Percentiles rank a stretch among this genome's conserved stretches.
phyloP scores from a whole-genome alignment of 1,140 invertebrate species.

The Vanessa tameamea region DNA sequence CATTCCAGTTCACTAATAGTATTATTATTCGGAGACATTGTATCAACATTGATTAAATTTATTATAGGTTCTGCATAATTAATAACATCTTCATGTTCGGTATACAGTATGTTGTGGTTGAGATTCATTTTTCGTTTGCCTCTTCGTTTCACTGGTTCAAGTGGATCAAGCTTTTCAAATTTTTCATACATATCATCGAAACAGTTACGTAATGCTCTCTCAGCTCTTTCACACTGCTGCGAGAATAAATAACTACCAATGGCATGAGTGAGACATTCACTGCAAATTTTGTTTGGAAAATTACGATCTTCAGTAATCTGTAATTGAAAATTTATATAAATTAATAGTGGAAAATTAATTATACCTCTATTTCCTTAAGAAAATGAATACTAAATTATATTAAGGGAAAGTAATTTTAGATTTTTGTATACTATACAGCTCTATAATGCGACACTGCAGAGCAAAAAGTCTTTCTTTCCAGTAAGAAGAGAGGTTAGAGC shows the following conservation, averaged over 20 bases:
- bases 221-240: slow-evolving; percentile 67
- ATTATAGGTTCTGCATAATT: slow-evolving; percentile 69
- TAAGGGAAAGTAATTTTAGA: no score
- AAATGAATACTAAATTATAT: no score
- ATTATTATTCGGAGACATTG: slow-evolving; percentile 23
- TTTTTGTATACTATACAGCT: no score
- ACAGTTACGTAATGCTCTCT: slow-evolving; percentile 64
- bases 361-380: no score
- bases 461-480: no score
- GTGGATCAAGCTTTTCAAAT: slow-evolving; percentile 61
- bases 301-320: slow-evolving; percentile 60
- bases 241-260: slow-evolving; percentile 64
- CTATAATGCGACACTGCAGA: no score
- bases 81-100: slow-evolving; percentile 61
- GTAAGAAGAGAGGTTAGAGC: no score
- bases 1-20: slow-evolving; percentile 60
- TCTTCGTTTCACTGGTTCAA: slow-evolving; percentile 57
- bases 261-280: slow-evolving; percentile 57
- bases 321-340: slow-evolving; percentile 34
- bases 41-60: slow-evolving; percentile 57
- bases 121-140: slow-evolving; percentile 65
- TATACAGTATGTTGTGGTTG: slow-evolving; percentile 59
- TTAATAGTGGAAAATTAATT: neutral
- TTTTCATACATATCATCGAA: slow-evolving; percentile 70
- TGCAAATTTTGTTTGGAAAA: slow-evolving; percentile 68